phyloP scores from a whole-genome alignment of 30 jellyfish, hydroid and myxozoan genomes.

The Chironex yamaguchii region DNA sequence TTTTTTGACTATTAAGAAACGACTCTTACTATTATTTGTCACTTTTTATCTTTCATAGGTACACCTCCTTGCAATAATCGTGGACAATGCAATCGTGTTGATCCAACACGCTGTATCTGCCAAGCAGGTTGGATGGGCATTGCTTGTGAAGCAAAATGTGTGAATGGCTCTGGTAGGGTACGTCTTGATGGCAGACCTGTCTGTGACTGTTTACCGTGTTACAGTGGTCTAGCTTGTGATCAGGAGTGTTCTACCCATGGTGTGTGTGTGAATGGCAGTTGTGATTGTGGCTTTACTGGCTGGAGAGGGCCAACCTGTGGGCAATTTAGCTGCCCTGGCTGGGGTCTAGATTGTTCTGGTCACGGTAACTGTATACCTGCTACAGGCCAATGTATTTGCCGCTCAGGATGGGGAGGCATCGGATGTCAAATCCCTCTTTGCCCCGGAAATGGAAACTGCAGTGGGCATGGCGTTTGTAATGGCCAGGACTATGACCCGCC shows the following conservation, averaged over 20 bases:
- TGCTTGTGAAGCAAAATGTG: conserved; percentile 57
- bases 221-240: conserved; percentile 71
- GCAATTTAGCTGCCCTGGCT: conserved; percentile 67
- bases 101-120: conserved; percentile 70
- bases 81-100: conserved; percentile 48
- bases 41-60: conserved; percentile 17
- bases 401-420: conserved; percentile 74
- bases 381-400: conserved; percentile 69
- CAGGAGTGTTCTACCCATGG: conserved; percentile 68
- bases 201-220: conserved; percentile 58
- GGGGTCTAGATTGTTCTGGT: conserved; percentile 74
- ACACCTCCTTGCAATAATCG: conserved; percentile 70
- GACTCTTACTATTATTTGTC: neutral
- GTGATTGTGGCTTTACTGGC: conserved; percentile 72
- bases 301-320: conserved; percentile 73
- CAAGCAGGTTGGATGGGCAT: conserved; percentile 75
- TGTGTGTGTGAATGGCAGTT: conserved; percentile 44
- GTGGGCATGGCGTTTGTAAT: conserved; percentile 75
- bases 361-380: conserved; percentile 70
- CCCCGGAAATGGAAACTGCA: conserved; percentile 79
- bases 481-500: conserved; percentile 67
- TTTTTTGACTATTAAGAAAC: neutral
- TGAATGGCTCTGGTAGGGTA: conserved; percentile 62
- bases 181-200: conserved; percentile 61
- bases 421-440: conserved; percentile 73